Conservation (phyloP, 2,888 invertebrate species). For the Lydus trimaculatus region DNA sequence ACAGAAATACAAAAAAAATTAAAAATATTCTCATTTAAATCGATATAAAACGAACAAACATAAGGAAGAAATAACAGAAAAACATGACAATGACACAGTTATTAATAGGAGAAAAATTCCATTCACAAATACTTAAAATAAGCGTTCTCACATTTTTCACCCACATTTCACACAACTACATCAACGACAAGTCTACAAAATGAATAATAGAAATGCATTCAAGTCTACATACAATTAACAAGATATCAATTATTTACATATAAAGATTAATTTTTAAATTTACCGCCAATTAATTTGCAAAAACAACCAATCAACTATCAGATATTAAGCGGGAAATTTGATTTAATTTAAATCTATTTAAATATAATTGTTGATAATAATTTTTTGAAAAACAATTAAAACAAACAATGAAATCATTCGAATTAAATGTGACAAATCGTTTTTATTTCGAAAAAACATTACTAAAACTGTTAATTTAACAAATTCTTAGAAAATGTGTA, state of each 20-base stretch:
- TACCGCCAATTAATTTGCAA: not conserved
- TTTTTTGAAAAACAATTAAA: not conserved
- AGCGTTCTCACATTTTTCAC: too few species aligned
- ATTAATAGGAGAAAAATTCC: not conserved
- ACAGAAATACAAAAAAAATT: slow-evolving; percentile 17
- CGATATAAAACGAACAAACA: not conserved
- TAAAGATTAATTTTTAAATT: not conserved
- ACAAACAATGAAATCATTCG: not conserved
- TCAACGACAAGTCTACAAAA: too few species aligned
- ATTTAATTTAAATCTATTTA: not conserved
- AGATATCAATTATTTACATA: not conserved
- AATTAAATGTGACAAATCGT: not conserved
- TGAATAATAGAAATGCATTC: not conserved
- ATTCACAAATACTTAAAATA: not conserved
- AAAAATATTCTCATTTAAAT: not conserved
- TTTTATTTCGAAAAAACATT: not conserved
- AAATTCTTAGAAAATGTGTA: not conserved
- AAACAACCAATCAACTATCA: not conserved
- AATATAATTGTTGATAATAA: too few species aligned
- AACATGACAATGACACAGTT: slow-evolving; percentile 3
- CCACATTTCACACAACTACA: too few species aligned
- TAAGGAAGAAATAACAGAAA: not conserved
- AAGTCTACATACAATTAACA: not conserved
- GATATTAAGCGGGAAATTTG: not conserved
- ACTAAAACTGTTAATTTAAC: not conserved